Conservation (phyloP, 2,888 invertebrate genomes). For the Pardosa pseudoannulata region DNA sequence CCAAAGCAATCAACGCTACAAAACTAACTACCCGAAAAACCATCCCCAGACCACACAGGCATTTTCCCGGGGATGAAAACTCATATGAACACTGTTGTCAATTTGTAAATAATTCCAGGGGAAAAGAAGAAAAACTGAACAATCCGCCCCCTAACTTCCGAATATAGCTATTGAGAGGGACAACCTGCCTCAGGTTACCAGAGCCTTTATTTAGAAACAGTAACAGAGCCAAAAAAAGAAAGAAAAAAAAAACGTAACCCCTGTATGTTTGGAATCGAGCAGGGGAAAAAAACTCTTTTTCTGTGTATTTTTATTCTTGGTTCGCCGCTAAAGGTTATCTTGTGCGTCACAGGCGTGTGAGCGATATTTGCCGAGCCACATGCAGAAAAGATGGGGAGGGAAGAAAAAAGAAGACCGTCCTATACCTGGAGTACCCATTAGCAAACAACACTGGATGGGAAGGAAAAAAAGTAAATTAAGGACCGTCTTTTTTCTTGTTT, state of each 20-base stretch:
- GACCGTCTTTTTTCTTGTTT: background rate
- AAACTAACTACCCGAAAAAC: too few relatives aligned
- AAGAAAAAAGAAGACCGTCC: background rate
- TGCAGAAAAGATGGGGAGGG: background rate
- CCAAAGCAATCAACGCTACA: too few relatives aligned
- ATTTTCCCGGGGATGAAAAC: too few relatives aligned
- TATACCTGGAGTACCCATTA: constrained; percentile 1
- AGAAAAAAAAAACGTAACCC: background rate
- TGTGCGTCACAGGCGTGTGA: constrained; percentile 49
- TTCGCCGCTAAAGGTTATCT: constrained; percentile 52
- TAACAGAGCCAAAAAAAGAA: constrained; percentile 20
- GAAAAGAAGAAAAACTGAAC: too few relatives aligned
- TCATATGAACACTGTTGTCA: too few relatives aligned
- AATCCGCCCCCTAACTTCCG: background rate
- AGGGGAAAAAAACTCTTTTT: background rate
- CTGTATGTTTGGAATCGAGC: background rate
- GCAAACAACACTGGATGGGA: background rate
- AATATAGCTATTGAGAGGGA: constrained; percentile 31
- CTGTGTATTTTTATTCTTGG: constrained; percentile 15
- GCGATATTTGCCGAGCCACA: constrained; percentile 37
- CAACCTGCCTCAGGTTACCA: constrained; percentile 50
- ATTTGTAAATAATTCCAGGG: too few relatives aligned
- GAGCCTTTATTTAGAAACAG: constrained; percentile 45
- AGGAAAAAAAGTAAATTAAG: background rate
- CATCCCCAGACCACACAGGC: too few relatives aligned